Conservation (phyloP, 2,797 vertebrate species). For the Erithacus rubecula region DNA sequence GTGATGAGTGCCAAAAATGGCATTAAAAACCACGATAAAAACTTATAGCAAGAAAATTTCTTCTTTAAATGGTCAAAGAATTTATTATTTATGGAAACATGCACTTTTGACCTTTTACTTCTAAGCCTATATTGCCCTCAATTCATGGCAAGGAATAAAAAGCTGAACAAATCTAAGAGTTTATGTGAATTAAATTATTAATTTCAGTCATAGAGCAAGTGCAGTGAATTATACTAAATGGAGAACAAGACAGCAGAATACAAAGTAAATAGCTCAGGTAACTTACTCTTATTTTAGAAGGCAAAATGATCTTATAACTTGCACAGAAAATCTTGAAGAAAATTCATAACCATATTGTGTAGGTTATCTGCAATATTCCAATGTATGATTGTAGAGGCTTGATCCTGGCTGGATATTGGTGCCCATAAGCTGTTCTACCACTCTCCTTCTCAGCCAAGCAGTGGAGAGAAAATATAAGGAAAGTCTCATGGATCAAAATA, state of each 20-base stretch:
- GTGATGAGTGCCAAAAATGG: background rate
- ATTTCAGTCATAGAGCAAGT: background rate
- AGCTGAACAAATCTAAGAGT: background rate
- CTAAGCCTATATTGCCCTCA: background rate
- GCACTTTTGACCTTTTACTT: background rate
- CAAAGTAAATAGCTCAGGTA: background rate
- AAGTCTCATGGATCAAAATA: background rate
- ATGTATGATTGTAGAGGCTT: background rate
- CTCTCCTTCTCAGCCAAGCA: background rate
- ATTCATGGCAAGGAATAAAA: background rate
- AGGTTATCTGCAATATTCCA: background rate
- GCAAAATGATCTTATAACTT: background rate
- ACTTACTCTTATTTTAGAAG: background rate
- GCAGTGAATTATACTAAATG: background rate
- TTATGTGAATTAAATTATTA: background rate
- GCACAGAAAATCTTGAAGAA: background rate
- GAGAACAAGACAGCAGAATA: background rate
- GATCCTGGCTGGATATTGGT: background rate
- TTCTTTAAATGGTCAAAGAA: background rate
- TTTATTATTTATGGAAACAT: background rate
- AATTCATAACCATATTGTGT: background rate
- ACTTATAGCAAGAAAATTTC: background rate
- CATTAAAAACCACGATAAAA: background rate
- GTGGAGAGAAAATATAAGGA: background rate
- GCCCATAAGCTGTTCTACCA: fast-evolving